These are phyloP conservation scores for Phengaris alcon DNA, from an alignment of 2,888 invertebrate genomes.

Conservation along the genomic window DNA sequence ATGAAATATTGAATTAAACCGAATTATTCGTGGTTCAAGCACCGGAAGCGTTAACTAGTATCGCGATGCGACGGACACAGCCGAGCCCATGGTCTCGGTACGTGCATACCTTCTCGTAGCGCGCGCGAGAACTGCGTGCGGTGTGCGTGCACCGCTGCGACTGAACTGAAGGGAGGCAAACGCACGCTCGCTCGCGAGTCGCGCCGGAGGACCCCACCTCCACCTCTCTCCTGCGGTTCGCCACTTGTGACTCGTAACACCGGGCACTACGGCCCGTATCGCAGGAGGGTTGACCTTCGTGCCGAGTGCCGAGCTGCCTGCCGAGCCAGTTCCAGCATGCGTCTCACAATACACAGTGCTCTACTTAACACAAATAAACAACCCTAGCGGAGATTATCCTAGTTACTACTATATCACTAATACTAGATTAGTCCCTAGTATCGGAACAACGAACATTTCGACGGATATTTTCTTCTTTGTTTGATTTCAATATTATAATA, in stretches of 20 bases:
- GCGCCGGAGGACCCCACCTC: conserved; percentile 68
- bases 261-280: conserved; percentile 69
- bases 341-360: conserved; percentile 49
- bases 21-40: conserved; percentile 50
- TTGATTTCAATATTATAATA: conserved; percentile 19
- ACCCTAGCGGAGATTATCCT: conserved; percentile 33
- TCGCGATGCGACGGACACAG: conserved; percentile 40
- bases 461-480: neutral
- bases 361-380: conserved; percentile 47
- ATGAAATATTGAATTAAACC: conserved; percentile 33
- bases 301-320: conserved; percentile 42
- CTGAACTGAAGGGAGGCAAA: conserved; percentile 67
- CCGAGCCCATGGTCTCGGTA: conserved; percentile 45
- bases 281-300: conserved; percentile 72
- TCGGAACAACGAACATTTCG: neutral
- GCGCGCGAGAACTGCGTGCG: conserved; percentile 80
- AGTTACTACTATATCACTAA: neutral
- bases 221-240: conserved; percentile 66
- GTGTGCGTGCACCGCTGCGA: conserved; percentile 79
- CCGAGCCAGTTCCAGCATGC: conserved; percentile 52
- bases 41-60: conserved; percentile 69
- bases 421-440: neutral
- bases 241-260: conserved; percentile 68
- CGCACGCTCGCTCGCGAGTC: conserved; percentile 56
- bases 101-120: conserved; percentile 74